Evolutionary conservation across 2,888 invertebrate species (phyloP).

Genomic region (Stegana nigrithorax): DNA sequence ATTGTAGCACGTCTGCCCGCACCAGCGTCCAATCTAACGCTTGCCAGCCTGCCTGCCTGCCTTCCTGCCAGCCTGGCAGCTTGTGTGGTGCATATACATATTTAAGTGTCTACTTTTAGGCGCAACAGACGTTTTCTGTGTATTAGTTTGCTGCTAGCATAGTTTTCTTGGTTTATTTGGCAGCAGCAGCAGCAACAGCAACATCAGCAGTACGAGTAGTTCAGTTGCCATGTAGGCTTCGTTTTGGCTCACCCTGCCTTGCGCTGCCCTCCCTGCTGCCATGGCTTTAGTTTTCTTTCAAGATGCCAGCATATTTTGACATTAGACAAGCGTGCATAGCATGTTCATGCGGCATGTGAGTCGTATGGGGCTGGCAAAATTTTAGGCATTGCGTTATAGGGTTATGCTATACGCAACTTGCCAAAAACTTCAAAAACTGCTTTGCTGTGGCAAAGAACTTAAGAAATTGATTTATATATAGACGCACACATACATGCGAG

Average conservation of each 20-base stretch:
- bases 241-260: not conserved
- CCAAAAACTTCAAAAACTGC: slow-evolving; percentile 52
- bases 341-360: not conserved
- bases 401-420: slow-evolving; percentile 41
- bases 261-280: not conserved
- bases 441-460: slow-evolving; percentile 36
- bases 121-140: slow-evolving; percentile 40
- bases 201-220: not conserved
- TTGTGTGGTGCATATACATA: slow-evolving; percentile 18
- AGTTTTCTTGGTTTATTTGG: slow-evolving; percentile 15
- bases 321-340: not conserved
- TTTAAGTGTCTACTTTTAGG: slow-evolving; percentile 50
- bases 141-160: slow-evolving; percentile 20
- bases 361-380: slow-evolving; percentile 19
- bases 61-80: not conserved
- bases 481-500: not conserved
- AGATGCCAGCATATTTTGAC: slow-evolving; percentile 52
- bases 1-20: slow-evolving; percentile 37
- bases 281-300: slow-evolving; percentile 45
- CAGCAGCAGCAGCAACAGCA: too few relatives aligned
- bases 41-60: not conserved
- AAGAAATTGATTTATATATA: slow-evolving; percentile 56
- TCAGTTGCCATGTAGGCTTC: not conserved
- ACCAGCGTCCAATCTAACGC: not conserved
- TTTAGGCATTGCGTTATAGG: slow-evolving; percentile 42